These are phyloP conservation scores for Hylia prasina DNA, from an alignment of 2,113 vertebrate genomes.

Conservation along the genomic window DNA sequence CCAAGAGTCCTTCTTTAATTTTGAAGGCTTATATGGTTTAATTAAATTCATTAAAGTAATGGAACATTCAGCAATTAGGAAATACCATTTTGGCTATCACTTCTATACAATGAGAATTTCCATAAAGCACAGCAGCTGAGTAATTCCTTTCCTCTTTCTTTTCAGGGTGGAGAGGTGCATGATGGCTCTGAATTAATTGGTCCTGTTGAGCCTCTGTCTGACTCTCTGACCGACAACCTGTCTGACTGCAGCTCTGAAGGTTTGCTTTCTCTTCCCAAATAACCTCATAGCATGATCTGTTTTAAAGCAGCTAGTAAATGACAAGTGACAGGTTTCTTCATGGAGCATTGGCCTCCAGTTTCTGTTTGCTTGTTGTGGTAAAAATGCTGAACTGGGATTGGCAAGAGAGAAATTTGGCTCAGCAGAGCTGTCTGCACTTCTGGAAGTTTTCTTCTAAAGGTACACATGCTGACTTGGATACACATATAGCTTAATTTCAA, in stretches of 20 bases:
- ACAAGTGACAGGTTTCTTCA: background rate
- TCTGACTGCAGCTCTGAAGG: conserved; percentile 93
- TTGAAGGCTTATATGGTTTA: background rate
- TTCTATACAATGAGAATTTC: background rate
- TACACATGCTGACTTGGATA: background rate
- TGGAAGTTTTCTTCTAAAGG: background rate
- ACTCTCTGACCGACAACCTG: conserved; percentile 82
- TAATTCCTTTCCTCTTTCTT: background rate
- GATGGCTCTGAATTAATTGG: conserved; percentile 96
- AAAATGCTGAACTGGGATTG: background rate
- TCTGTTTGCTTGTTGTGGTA: background rate
- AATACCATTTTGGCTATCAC: background rate
- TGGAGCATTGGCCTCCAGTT: background rate
- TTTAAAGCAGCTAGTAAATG: background rate
- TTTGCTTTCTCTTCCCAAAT: conserved; percentile 51
- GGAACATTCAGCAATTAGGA: background rate
- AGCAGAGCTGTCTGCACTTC: background rate
- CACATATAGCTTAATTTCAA: background rate
- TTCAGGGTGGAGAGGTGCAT: conserved; percentile 91
- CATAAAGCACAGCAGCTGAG: background rate
- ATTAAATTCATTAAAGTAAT: background rate
- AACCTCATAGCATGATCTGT: background rate
- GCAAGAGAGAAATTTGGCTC: background rate
- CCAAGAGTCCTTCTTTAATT: background rate
- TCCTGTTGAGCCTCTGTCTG: conserved; percentile 83